phyloP scores from a whole-genome alignment of 2,888 invertebrate genomes.

The Xanthorhoe designata region DNA sequence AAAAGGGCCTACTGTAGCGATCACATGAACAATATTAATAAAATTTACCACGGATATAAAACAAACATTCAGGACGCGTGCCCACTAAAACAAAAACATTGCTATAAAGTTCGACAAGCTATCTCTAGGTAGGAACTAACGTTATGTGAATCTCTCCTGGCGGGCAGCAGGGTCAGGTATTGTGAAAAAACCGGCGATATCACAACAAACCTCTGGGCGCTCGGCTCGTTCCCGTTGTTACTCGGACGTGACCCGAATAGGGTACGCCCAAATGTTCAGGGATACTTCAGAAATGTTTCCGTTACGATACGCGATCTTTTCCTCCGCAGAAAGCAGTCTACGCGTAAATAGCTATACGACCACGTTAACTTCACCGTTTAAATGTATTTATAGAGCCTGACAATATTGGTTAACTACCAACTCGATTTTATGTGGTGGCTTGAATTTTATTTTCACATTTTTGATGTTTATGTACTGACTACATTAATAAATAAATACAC shows the following conservation, averaged over 20 bases:
- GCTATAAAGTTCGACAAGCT: constrained; percentile 64
- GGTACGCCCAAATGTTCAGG: constrained; percentile 66
- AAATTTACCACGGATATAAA: constrained; percentile 25
- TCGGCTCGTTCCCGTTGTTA: constrained; percentile 77
- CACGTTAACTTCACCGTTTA: constrained; percentile 66
- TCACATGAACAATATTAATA: constrained; percentile 13
- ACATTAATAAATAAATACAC: not conserved
- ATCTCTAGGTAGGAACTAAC: constrained; percentile 60
- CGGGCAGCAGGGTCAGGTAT: constrained; percentile 74
- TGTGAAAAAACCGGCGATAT: constrained; percentile 79
- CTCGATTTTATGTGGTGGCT: constrained; percentile 46
- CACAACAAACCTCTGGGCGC: constrained; percentile 82
- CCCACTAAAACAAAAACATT: constrained; percentile 56
- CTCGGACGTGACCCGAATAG: constrained; percentile 77
- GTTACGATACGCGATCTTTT: constrained; percentile 79
- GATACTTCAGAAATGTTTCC: constrained; percentile 82
- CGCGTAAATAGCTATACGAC: constrained; percentile 76
- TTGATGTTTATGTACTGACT: not conserved
- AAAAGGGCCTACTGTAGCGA: not conserved
- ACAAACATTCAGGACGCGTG: constrained; percentile 23
- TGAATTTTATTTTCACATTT: constrained; percentile 16
- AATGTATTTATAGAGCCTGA: constrained; percentile 57
- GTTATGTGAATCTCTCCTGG: constrained; percentile 72
- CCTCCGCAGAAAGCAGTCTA: constrained; percentile 73
- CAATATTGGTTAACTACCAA: constrained; percentile 46